Evolutionary conservation across 2,888 invertebrate genomes (phyloP), one percentile per base, ranked within the genome.

Genomic region (Carpatolechia fugitivella): DNA sequence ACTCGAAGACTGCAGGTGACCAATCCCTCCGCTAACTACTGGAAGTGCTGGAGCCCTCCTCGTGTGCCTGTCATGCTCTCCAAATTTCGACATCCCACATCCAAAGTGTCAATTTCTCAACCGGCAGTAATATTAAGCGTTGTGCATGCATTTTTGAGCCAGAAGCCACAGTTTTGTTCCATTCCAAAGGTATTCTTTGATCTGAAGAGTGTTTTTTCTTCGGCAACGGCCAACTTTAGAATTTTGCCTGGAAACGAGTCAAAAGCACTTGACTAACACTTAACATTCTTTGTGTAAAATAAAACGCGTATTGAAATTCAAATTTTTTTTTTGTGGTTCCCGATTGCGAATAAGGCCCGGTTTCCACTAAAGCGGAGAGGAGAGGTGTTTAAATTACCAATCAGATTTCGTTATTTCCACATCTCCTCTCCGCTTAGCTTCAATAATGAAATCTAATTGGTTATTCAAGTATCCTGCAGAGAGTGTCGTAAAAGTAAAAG

Each of bases 1-100:
- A n/a, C n/a, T n/a, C n/a, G n/a, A n/a, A n/a, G n/a, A n/a, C n/a
- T n/a, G n/a, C 11, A 8, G 5, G 10, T 33, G 33, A 8, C 33
- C 33, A 2, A 33, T 33, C 8, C 55, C 7, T 33, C 35, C 46
- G 50, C 51, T 38, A 29, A 51, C 54, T 50, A 56, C 53, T 31
- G 13, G n/a, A 5, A 20, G n/a, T 46, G 30, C 24, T 6, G 24
- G 24, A 24, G 6, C 24, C 33, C 40, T 18, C 20, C 33, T 11
- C 33, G 11, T 35, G 10, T 14, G 18, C 24, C 24, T 24, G 24
- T 1, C 24, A 7, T 38, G 30, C 14, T 35, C 40, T 38, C 59
- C 54, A 35, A 53, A 47, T 24, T 16, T 48, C 20, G 14, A 52
- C 13, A 44, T 44, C 44, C 44, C 44, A 44, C 10, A 6, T 44